Conservation (phyloP, 2,888 invertebrate species). For the Tineola bisselliella region DNA sequence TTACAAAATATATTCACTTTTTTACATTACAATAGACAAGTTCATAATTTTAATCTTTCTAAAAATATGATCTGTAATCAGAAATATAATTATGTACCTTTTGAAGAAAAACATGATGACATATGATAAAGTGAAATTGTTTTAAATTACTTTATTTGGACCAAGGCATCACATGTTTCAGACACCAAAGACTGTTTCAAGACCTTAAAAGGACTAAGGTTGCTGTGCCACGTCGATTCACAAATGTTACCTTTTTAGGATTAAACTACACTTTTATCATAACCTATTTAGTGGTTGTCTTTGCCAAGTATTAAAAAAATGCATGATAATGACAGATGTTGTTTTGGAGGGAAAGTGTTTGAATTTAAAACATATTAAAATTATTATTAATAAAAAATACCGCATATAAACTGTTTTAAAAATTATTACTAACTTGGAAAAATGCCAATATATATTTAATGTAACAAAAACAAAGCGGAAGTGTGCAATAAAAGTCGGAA, state of each 20-base stretch:
- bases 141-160: slow-evolving; percentile 15
- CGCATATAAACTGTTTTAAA: too few relatives aligned
- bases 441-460: too few relatives aligned
- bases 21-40: too few relatives aligned
- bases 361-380: background rate
- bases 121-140: background rate
- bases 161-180: slow-evolving; percentile 30
- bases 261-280: slow-evolving; percentile 19
- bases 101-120: too few relatives aligned
- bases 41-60: too few relatives aligned
- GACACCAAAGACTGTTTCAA: slow-evolving; percentile 41
- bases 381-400: background rate
- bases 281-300: background rate
- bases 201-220: slow-evolving; percentile 53
- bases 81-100: too few relatives aligned
- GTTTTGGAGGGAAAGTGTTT: background rate
- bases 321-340: background rate
- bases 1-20: too few relatives aligned
- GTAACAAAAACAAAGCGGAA: background rate
- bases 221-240: slow-evolving; percentile 34
- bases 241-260: slow-evolving; percentile 46
- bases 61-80: too few relatives aligned
- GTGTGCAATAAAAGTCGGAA: background rate
- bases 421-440: too few relatives aligned
- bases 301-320: background rate